Conservation (phyloP, 2,888 invertebrate species). For the Iphiclides podalirius region DNA sequence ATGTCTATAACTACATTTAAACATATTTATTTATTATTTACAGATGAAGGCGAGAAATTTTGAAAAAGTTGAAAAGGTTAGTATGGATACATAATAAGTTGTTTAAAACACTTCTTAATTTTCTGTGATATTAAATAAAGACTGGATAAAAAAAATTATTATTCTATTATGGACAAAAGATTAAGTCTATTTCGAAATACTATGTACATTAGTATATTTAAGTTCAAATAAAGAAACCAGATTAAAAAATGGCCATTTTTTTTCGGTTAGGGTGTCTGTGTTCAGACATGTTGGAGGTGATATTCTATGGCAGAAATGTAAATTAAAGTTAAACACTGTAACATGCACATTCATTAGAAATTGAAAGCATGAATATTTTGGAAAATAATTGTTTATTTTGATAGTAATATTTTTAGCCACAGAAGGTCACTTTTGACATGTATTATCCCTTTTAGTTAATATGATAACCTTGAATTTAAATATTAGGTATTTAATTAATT, state of each 20-base stretch:
- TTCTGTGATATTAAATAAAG: slow-evolving; percentile 40
- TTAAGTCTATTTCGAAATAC: slow-evolving; percentile 15
- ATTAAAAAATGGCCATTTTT: slow-evolving; percentile 50
- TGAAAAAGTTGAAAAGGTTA: slow-evolving; percentile 99
- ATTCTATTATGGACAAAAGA: slow-evolving; percentile 22
- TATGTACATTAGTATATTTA: slow-evolving; percentile 37
- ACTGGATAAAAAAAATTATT: slow-evolving; percentile 7
- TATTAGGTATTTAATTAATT: not conserved
- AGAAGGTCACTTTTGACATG: slow-evolving; percentile 72
- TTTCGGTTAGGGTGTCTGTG: slow-evolving; percentile 73
- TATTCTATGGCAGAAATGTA: slow-evolving; percentile 49
- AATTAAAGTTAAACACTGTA: no score
- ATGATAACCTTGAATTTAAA: not conserved
- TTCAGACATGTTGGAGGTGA: slow-evolving; percentile 75
- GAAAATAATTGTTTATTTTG: no score
- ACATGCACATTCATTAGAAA: no score
- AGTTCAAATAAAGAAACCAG: slow-evolving; percentile 57
- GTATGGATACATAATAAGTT: slow-evolving; percentile 59
- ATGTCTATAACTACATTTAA: no score
- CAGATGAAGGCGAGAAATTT: slow-evolving; percentile 98
- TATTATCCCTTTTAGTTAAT: slow-evolving; percentile 46
- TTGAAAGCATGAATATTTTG: no score
- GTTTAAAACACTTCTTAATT: slow-evolving; percentile 23
- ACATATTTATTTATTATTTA: slow-evolving; percentile 54
- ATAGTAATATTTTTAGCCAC: slow-evolving; percentile 30